phyloP scores from a whole-genome alignment of 2,113 vertebrate genomes.

The Tachysurus fulvidraco region DNA sequence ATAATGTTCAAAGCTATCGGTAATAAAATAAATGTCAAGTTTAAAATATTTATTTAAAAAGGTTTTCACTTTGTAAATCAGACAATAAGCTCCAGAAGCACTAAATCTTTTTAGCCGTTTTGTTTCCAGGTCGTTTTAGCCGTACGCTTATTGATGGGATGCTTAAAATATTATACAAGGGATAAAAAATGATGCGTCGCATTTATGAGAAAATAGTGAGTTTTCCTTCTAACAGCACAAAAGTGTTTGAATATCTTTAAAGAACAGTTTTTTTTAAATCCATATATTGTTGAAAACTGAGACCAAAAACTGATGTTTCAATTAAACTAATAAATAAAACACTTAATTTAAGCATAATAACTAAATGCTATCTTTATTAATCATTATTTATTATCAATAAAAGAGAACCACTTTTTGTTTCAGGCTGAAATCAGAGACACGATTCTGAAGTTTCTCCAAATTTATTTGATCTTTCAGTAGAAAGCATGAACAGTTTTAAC shows the following conservation, averaged over 20 bases:
- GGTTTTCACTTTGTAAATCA: no score
- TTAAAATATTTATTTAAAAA: no score
- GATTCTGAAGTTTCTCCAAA: conserved; percentile 48
- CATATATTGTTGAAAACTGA: no score
- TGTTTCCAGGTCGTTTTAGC: not conserved
- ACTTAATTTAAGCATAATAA: not conserved
- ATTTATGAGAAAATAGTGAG: not conserved
- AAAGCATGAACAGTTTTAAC: conserved; percentile 72
- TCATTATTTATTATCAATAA: not conserved
- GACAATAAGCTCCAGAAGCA: not conserved
- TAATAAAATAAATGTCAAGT: no score
- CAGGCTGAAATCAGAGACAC: not conserved
- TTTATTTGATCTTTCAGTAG: conserved; percentile 67
- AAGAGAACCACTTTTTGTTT: not conserved
- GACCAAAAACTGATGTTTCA: no score
- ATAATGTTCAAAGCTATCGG: not conserved
- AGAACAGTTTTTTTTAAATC: no score
- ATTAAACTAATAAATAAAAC: no score
- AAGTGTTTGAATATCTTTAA: not conserved
- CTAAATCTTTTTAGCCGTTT: not conserved
- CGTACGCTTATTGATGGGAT: not conserved
- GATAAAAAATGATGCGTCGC: not conserved
- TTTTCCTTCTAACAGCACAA: not conserved
- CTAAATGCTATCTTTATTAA: not conserved
- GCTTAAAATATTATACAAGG: not conserved